Base-by-base conservation (phyloP, 1,140 invertebrate species). In the Triops cancriformis region DNA sequence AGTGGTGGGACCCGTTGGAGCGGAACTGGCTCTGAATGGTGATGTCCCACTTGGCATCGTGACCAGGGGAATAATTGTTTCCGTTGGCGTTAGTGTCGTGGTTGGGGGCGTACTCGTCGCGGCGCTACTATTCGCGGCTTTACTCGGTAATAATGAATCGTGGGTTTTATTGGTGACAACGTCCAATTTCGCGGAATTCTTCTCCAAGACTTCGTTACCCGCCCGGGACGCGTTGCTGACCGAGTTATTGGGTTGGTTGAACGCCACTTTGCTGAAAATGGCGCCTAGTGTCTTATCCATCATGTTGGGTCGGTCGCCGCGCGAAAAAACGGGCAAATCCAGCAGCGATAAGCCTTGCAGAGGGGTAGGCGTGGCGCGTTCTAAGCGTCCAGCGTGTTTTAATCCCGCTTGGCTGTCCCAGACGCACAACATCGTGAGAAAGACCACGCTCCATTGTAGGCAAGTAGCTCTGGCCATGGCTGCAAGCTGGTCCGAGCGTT, bases 221-320 rank as follows among this genome's bases (percentile, higher is more conserved):
- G 51, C 51, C 51, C 51, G 14, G 18, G 26, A 79, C 18, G 43
- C 72, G 78, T 51, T 79, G 72, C 10, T 76, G 78, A 26, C 73
- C 73, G 27, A 27, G 78, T 37, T 77, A 78, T 73, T 79, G 42
- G 41, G 74, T 77, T 79, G 51, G 43, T 42, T 89, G 79, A 90
- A 90, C 0, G 90, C 89, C 12, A 90, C 90, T 83, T 90, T 90
- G 78, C 89, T 90, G 76, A 91, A 87, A 26, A 91, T 88, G 5
- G 89, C 90, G 1, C 88, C 89, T 3, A 91, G 85, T 79, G 87
- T 89, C 75, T 89, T 87, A 77, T 90, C 90, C 75, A 90, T 82
- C 18, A 75, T 64, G 27, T 76, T 79, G 26, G 78, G 80, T 14
- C 79, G 75, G 51, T 76, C 72, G n/a, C 80, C 80, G 1, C 78